Evolutionary conservation across 2,888 invertebrate species (phyloP).

Genomic region (Drosophila sordidula): DNA sequence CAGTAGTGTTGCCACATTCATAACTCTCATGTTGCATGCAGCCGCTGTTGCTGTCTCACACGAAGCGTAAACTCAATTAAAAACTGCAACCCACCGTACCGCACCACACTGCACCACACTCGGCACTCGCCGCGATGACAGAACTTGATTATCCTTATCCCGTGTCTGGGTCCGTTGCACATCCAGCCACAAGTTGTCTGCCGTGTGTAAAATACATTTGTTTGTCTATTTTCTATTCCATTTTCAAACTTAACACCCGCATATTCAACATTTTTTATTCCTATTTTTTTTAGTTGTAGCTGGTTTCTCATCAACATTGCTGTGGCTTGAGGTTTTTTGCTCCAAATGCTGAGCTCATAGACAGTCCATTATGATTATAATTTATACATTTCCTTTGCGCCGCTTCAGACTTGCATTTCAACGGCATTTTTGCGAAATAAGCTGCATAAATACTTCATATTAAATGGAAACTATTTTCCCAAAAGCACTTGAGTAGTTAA

Average conservation of each 20-base stretch:
- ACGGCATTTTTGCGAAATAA: constrained; percentile 15
- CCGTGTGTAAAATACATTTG: constrained; percentile 42
- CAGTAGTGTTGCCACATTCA: constrained; percentile 45
- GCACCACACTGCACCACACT: background rate
- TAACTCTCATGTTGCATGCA: constrained; percentile 57
- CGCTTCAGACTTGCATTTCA: constrained; percentile 3
- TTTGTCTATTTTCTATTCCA: constrained; percentile 29
- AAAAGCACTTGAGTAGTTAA: background rate
- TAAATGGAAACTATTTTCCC: background rate
- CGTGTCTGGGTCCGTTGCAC: constrained; percentile 40
- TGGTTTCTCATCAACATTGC: constrained; percentile 4
- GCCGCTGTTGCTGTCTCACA: constrained; percentile 37
- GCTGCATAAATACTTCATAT: constrained; percentile 6
- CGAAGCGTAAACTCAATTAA: constrained; percentile 80
- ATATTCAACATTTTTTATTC: constrained; percentile 7
- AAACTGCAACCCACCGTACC: constrained; percentile 59
- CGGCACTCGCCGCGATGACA: constrained; percentile 44
- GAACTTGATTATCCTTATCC: constrained; percentile 70
- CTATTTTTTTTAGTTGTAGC: background rate
- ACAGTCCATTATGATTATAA: constrained; percentile 31
- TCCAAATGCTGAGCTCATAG: constrained; percentile 4
- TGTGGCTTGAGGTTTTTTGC: constrained; percentile 2
- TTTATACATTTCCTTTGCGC: constrained; percentile 9
- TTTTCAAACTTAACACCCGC: constrained; percentile 25
- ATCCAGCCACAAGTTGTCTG: constrained; percentile 39